Base-by-base conservation (phyloP, 1,140 invertebrate genomes). In the Drosophila lacteicornis region DNA sequence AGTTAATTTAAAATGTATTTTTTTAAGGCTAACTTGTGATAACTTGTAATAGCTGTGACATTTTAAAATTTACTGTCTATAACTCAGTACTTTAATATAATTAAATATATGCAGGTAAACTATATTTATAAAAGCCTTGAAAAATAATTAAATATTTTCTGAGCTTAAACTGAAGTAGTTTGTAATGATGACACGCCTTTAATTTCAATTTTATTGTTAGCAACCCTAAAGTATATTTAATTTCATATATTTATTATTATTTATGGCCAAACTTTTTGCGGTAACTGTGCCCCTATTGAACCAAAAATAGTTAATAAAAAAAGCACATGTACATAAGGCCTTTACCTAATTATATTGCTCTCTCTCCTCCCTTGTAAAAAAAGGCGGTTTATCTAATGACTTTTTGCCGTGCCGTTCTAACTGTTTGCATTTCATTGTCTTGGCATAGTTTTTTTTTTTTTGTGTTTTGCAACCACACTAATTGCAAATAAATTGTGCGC, bases 351-450 rank as follows among this genome's bases (percentile, higher is more conserved):
- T 49, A 58, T 58, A 70, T 15, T 42, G 50, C 25, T 69, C 19
- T 56, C 30, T 27, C 25, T 55, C n/a, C 17, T 30, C 65, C 46
- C 15, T 40, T 17, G 55, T 30, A 45, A 40, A 46, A 46, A 43
- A 47, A 17, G 40, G 61, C 40, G 43, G 51, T 25, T 77, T 77
- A 75, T 78, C 75, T 78, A 78, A 78, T 77, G 73, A 76, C 49
- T 77, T 68, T 78, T 68, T 69, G 55, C 73, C 53, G 63, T 60
- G 62, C 36, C 47, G 51, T 68, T 66, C 71, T 49, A 76, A 76
- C 71, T 77, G 75, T 78, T 77, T 78, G 74, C 73, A 59, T 76
- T 77, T 75, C 73, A 61, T 77, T 78, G 74, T 78, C 74, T 78
- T 69, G 56, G 71, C 71, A 38, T 33, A 68, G 67, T 56, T 40